Conservation (phyloP, 2,113 vertebrate species). For the Hypocryptadius cinnamomeus region DNA sequence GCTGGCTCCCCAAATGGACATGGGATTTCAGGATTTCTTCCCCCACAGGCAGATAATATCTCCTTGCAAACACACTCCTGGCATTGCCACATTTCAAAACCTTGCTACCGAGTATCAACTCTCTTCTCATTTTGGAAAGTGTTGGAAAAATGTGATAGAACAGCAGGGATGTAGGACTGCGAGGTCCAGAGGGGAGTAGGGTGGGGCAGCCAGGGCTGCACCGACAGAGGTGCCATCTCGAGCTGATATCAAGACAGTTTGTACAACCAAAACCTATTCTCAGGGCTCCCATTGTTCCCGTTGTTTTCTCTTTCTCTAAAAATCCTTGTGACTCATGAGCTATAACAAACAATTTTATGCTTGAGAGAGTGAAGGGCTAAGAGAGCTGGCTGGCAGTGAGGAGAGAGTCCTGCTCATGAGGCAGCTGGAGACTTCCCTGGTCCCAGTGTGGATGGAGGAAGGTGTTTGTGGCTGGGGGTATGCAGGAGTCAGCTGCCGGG, state of each 20-base stretch:
- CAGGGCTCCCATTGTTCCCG: conserved; percentile 21
- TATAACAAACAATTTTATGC: conserved; percentile 43
- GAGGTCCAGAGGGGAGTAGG: neutral
- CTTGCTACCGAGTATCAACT: rapidly evolving
- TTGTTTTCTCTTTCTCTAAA: conserved; percentile 38
- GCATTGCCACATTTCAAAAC: neutral
- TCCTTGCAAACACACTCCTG: neutral
- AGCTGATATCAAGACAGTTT: neutral
- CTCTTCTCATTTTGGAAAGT: neutral
- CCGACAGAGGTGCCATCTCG: neutral
- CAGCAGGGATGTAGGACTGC: neutral
- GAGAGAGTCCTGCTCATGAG: neutral
- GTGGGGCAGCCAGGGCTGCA: neutral
- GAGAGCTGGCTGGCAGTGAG: neutral
- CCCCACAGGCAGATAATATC: neutral
- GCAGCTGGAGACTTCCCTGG: neutral
- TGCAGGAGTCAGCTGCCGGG: neutral
- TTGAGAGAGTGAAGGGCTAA: conserved; percentile 14
- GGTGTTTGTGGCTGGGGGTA: neutral
- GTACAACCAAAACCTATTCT: conserved; percentile 26
- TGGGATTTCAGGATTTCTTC: neutral
- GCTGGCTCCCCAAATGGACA: neutral
- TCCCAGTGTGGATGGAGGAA: neutral
- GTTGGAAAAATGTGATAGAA: neutral
- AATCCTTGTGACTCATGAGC: conserved; percentile 42